phyloP scores from a whole-genome alignment of 2,797 vertebrate species.

The Macroramphosus scolopax region DNA sequence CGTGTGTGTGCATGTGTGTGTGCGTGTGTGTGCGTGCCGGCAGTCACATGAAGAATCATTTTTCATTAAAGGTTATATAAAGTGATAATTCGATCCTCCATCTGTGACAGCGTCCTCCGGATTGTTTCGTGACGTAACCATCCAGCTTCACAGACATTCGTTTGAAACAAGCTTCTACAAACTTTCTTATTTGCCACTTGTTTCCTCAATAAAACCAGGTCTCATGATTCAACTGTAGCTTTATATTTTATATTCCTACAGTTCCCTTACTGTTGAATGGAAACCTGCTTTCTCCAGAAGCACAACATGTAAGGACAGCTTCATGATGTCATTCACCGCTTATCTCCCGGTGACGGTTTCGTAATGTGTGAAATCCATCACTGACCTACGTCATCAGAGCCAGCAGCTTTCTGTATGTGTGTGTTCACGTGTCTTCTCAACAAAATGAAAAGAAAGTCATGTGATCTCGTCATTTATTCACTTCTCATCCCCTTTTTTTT shows the following conservation, averaged over 20 bases:
- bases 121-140: not conserved
- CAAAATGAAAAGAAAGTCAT: too few species aligned
- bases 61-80: too few species aligned
- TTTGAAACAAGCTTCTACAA: conserved; percentile 3
- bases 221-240: not conserved
- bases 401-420: conserved; percentile 10
- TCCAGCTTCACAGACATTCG: not conserved
- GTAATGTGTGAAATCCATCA: conserved; percentile 4
- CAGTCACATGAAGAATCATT: too few species aligned
- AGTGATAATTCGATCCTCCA: conserved; percentile 26
- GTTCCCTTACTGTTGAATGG: not conserved
- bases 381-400: conserved; percentile 18
- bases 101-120: conserved; percentile 27
- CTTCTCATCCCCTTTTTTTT: too few species aligned
- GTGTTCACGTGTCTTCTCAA: too few species aligned
- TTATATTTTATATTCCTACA: too few species aligned
- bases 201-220: too few species aligned
- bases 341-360: conserved; percentile 12
- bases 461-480: too few species aligned
- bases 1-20: conserved; percentile 16
- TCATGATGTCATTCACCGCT: conserved; percentile 12
- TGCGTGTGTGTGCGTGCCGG: not conserved
- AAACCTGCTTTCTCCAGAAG: conserved; percentile 11
- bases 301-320: not conserved
- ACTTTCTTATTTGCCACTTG: too few species aligned